Evolutionary conservation across 1,140 invertebrate species (phyloP), one percentile per base, ranked within the genome.

Genomic region (Drosophila chauvacae): DNA sequence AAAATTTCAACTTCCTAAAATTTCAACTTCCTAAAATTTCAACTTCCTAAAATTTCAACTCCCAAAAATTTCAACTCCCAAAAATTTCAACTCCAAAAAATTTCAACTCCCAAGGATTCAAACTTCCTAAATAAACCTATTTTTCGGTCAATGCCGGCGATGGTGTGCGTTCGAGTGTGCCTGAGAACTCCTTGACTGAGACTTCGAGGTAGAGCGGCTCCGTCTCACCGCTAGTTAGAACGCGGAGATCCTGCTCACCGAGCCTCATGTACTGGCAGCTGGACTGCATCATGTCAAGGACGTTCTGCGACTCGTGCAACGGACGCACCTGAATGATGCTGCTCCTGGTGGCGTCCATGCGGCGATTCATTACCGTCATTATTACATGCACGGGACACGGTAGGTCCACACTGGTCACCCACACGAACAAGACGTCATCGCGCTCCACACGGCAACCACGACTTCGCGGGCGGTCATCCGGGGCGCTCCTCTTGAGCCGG

Each of bases 191-290:
- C 13, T 62, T 73, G 0, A 87, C 48, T 3, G 71, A 44, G 1
- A 86, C 2, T 51, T 86, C 83, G 44, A 86, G 1, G 13, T 82
- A 87, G 4, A 86, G 28, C 2, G 66, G 53, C 16, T 86, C 83
- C 0, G 26, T 51, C 9, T 56, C 45, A 26, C 65, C 20, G 28
- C 86, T 79, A 11, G 63, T 77, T 0, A 86, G 59, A 7, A 80
- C 2, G 0, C 41, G 37, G 37, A 86, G 13, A 11, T 86, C 83
- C 26, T 48, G 42, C 2, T 37, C 60, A 11, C 33, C 41, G 0
- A 86, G 44, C 0, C 79, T 63, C 83, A 87, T 50, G 37, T 53
- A 82, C 13, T 80, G 58, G 0, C 16, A n/a, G 33, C 63, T 70
- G 1, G 9, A 13, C 0, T 0, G 4, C 55, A 77, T 41, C 0